Base-by-base conservation (phyloP, 2,113 vertebrate species). In the Larimichthys polyactis region DNA sequence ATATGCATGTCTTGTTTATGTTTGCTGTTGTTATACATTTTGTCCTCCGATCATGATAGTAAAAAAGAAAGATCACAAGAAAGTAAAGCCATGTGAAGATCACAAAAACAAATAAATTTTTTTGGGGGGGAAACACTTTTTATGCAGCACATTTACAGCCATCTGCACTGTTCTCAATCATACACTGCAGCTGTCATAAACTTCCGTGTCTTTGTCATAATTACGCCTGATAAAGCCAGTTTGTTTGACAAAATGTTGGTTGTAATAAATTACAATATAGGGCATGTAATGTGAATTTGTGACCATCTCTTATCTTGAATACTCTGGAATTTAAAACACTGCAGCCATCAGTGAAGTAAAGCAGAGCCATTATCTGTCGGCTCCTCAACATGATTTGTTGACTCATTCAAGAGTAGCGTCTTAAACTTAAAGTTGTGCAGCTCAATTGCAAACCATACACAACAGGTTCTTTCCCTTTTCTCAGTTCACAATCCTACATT, bases 401-500 rank as follows among this genome's bases (percentile, higher is more conserved):
- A 15, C 36, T 55, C 4, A 10, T 40, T 63, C 9, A 16, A 22
- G 22, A 40, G 7, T 16, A 19, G 20, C 9, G 48, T 58, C 60
- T 22, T 10, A 43, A 27, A 20, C 15, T 17, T 40, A 27, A 24
- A 27, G 59, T 48, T 58, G 14, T 36, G 15, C 60, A 57, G 49
- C 40, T 71, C 29, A 29, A 19, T 10, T 32, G 68, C 52, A 58
- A 40, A 8, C 36, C 24, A 15, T 29, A 36, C 36, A 40, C 7
- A 22, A 44, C 58, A 14, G 32, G 51, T 55, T 55, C 44, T 46
- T 54, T 48, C 49, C 7, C 59, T 63, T 16, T 24, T 46, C 19
- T 3, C 22, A n/a, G 54, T 74, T 59, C 68, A 44, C 29, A 74
- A n/a, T 68, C 63, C 55, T 58, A n/a, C n/a, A 11, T 11, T 27